Evolutionary conservation across 2,888 invertebrate genomes (phyloP).

Genomic region (Biston betularia): DNA sequence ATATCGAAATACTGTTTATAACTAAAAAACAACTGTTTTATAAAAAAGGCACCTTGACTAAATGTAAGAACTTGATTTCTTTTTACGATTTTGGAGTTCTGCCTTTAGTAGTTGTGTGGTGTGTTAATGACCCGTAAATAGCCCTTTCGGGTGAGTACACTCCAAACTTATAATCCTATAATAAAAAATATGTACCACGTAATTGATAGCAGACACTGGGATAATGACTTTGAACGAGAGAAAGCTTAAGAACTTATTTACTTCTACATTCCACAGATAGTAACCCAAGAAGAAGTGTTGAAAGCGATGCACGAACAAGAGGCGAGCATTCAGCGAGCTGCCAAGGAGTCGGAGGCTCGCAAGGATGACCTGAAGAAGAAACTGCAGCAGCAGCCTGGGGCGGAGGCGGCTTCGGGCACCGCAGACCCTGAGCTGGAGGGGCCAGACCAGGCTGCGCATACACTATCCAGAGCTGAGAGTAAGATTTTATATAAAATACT

Average conservation of each 20-base stretch:
- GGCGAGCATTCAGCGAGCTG: conserved; percentile 80
- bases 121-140: too few species aligned
- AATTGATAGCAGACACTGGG: too few species aligned
- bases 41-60: background rate
- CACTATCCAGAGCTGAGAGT: conserved; percentile 53
- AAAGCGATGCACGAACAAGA: conserved; percentile 83
- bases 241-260: too few species aligned
- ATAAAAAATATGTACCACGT: too few species aligned
- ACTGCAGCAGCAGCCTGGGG: conserved; percentile 72
- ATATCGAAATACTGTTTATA: too few species aligned
- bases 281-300: conserved; percentile 69
- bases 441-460: conserved; percentile 82
- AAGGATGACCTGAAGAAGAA: conserved; percentile 82
- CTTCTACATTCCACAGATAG: conserved; percentile 55
- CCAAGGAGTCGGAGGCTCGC: conserved; percentile 85
- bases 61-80: too few species aligned
- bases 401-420: conserved; percentile 65
- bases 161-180: too few species aligned
- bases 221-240: too few species aligned
- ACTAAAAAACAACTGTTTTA: too few species aligned
- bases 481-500: background rate
- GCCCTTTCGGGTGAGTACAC: too few species aligned
- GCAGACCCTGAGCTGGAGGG: conserved; percentile 81
- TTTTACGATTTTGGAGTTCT: too few species aligned
- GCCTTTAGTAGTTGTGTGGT: too few species aligned